Evolutionary conservation across 2,888 invertebrate species (phyloP).

Genomic region (Drosophila pseudotalamancana): DNA sequence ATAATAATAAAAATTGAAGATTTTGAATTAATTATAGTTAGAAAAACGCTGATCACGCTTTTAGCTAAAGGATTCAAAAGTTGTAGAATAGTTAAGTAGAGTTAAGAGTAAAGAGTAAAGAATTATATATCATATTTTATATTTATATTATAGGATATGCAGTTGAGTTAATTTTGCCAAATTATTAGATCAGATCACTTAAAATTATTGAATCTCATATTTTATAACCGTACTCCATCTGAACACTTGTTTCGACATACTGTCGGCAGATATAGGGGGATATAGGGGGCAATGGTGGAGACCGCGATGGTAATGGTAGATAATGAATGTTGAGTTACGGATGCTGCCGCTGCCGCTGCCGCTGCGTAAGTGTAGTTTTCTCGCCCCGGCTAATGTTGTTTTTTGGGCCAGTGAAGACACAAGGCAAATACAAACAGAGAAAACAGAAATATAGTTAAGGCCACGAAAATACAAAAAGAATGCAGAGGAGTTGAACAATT

Average conservation of each 20-base stretch:
- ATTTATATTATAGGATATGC: no score
- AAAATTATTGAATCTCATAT: conserved; percentile 13
- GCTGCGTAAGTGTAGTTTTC: conserved; percentile 78
- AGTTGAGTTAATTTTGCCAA: no score
- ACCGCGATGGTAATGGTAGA: conserved; percentile 61
- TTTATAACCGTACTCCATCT: conserved; percentile 21
- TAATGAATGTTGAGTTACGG: conserved; percentile 54
- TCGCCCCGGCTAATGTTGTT: conserved; percentile 63
- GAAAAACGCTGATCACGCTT: no score
- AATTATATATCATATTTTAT: no score
- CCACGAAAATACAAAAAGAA: conserved; percentile 40
- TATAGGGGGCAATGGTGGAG: neutral
- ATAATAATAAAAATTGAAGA: no score
- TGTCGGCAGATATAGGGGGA: conserved; percentile 22
- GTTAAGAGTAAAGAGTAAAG: no score
- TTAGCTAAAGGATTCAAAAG: no score
- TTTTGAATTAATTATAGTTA: no score
- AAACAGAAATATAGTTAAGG: conserved; percentile 29
- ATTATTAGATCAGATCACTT: conserved; percentile 37
- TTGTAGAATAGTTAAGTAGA: no score
- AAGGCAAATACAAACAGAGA: conserved; percentile 62
- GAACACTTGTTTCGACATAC: conserved; percentile 43
- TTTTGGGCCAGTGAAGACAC: conserved; percentile 49
- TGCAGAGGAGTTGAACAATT: conserved; percentile 71
- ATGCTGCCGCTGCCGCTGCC: conserved; percentile 14